Evolutionary conservation across 2,888 invertebrate genomes (phyloP).

Genomic region (Spodoptera exigua): DNA sequence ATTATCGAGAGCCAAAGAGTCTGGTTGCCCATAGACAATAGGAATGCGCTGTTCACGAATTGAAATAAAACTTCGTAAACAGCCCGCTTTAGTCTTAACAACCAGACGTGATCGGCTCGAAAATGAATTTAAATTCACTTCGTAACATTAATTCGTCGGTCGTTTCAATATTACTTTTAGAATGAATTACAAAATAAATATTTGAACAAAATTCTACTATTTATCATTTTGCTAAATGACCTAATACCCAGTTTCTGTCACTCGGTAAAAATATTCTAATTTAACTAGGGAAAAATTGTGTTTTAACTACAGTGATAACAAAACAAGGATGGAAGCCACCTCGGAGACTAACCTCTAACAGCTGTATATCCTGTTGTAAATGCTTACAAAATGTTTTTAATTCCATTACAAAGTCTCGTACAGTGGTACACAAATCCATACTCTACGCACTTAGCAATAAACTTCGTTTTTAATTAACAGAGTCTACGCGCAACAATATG

Average conservation of each 20-base stretch:
- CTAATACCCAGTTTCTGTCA: conserved; percentile 65
- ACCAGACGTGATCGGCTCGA: conserved; percentile 31
- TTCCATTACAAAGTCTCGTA: conserved; percentile 73
- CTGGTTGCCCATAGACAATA: conserved; percentile 36
- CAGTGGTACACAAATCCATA: conserved; percentile 78
- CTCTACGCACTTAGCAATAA: conserved; percentile 47
- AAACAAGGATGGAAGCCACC: conserved; percentile 44
- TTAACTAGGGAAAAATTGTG: conserved; percentile 47
- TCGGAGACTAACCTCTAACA: conserved; percentile 48
- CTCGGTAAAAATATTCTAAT: conserved; percentile 62
- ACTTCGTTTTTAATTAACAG: conserved; percentile 42
- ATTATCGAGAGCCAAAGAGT: conserved; percentile 54
- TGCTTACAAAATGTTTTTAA: conserved; percentile 68
- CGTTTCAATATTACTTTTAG: conserved; percentile 28
- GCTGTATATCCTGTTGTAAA: conserved; percentile 59
- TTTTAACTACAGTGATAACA: conserved; percentile 33
- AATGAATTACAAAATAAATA: conserved; percentile 52
- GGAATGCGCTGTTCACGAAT: conserved; percentile 38
- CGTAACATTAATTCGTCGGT: conserved; percentile 30
- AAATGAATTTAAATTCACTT: conserved; percentile 33
- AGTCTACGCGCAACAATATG: conserved; percentile 32
- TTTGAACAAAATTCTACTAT: conserved; percentile 58
- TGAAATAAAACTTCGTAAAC: conserved; percentile 36
- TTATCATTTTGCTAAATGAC: conserved; percentile 42
- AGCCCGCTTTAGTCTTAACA: conserved; percentile 39